phyloP scores from a whole-genome alignment of 1,140 invertebrate species.

The Anthonomus grandis region DNA sequence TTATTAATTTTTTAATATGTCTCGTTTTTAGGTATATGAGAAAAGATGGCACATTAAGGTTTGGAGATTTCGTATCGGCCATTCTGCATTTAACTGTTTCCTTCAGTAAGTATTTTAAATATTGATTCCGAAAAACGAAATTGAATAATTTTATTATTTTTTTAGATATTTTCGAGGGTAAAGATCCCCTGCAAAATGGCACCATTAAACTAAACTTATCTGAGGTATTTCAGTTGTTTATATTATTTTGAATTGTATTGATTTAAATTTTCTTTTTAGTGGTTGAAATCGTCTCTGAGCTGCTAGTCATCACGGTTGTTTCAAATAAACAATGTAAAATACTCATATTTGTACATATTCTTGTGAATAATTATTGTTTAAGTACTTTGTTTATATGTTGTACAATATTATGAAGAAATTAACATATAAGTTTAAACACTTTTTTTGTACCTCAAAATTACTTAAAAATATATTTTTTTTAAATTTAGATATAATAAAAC shows the following conservation, averaged over 20 bases:
- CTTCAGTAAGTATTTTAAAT: conserved; percentile 66
- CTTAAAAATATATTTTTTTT: too few species aligned
- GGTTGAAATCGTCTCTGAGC: conserved; percentile 71
- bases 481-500: too few species aligned
- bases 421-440: too few species aligned
- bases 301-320: conserved; percentile 50
- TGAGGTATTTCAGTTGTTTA: conserved; percentile 57
- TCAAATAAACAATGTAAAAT: background rate
- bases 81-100: conserved; percentile 84
- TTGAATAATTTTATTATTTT: conserved; percentile 23
- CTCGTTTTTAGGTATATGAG: conserved; percentile 66
- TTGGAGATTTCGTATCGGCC: conserved; percentile 89
- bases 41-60: conserved; percentile 88
- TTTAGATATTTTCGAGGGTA: conserved; percentile 75
- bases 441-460: too few species aligned
- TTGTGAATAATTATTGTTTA: conserved; percentile 1
- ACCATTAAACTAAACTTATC: conserved; percentile 74
- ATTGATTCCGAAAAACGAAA: background rate
- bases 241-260: conserved; percentile 9
- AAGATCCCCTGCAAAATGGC: conserved; percentile 79
- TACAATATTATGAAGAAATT: too few species aligned
- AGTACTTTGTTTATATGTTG: too few species aligned
- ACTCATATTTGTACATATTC: conserved; percentile 1
- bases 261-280: conserved; percentile 57
- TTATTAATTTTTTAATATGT: background rate